These are phyloP conservation scores for Drosophila longiperda DNA, from an alignment of 2,888 invertebrate species.

Conservation along the genomic window DNA sequence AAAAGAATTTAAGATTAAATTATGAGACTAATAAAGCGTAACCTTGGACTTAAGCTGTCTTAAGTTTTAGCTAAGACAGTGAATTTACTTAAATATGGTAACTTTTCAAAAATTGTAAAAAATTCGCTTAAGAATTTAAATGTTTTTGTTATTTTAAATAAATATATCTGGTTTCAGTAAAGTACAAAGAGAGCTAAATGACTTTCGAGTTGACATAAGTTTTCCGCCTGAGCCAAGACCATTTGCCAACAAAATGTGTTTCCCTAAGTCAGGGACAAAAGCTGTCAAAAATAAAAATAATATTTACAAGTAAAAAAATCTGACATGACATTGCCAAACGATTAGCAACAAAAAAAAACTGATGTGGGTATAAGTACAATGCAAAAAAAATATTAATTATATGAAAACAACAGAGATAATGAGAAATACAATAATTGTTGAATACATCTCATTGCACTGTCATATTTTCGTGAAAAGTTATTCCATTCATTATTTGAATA, in stretches of 20 bases:
- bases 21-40: not conserved
- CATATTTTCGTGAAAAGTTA: conserved; percentile 52
- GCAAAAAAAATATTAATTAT: not conserved
- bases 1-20: not conserved
- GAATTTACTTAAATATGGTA: not conserved
- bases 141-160: conserved; percentile 5
- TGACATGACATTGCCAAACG: conserved; percentile 34
- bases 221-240: conserved; percentile 13
- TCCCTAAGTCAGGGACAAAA: conserved; percentile 50
- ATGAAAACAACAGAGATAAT: conserved; percentile 10
- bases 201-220: conserved; percentile 10
- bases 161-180: not conserved
- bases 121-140: not conserved
- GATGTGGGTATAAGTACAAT: conserved; percentile 18
- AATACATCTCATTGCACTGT: conserved; percentile 50
- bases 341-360: conserved; percentile 4
- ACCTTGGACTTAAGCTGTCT: not conserved
- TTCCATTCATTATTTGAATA: conserved; percentile 56
- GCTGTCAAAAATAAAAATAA: conserved; percentile 28
- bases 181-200: conserved; percentile 1
- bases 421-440: conserved; percentile 38
- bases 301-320: conserved; percentile 17
- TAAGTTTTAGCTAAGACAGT: not conserved
- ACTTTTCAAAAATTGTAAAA: not conserved
- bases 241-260: conserved; percentile 35